A percentile compares a stretch with the other conserved stretches of the same genome.
Conservation (phyloP, 1,140 invertebrate species). For the Drosophila melanogaster region DNA sequence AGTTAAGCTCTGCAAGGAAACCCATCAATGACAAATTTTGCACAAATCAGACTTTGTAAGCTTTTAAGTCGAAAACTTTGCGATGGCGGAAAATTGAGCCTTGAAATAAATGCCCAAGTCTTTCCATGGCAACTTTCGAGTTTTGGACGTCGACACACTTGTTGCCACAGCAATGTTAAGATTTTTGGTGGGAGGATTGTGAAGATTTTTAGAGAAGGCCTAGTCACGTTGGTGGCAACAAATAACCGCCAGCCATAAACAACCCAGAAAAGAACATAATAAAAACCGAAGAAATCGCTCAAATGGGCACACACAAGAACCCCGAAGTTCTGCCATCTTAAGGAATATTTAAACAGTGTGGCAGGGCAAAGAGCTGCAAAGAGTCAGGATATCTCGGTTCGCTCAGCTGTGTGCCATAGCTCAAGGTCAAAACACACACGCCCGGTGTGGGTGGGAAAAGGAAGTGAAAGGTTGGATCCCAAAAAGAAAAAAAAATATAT, state of each 20-base stretch:
- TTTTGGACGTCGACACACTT: slow-evolving; percentile 47
- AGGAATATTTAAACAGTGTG: slow-evolving; percentile 76
- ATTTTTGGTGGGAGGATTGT: not conserved
- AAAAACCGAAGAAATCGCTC: slow-evolving; percentile 44
- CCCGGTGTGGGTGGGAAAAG: not conserved
- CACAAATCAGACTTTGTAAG: slow-evolving; percentile 37
- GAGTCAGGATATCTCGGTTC: slow-evolving; percentile 16
- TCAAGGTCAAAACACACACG: slow-evolving; percentile 65
- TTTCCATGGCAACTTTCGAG: slow-evolving; percentile 44
- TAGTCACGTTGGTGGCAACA: slow-evolving; percentile 75
- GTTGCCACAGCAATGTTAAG: slow-evolving; percentile 26
- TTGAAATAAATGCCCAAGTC: slow-evolving; percentile 25
- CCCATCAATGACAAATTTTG: slow-evolving; percentile 20
- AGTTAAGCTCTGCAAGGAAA: slow-evolving; percentile 12
- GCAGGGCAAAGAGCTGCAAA: slow-evolving; percentile 4
- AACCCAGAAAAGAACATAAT: slow-evolving; percentile 31
- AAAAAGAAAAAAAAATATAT: not conserved
- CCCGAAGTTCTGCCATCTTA: slow-evolving; percentile 35
- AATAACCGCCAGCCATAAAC: slow-evolving; percentile 63
- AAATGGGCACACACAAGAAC: slow-evolving; percentile 25
- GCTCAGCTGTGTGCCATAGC: slow-evolving; percentile 53
- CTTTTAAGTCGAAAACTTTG: slow-evolving; percentile 44
- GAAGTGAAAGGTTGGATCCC: slow-evolving; percentile 2
- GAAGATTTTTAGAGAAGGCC: not conserved
- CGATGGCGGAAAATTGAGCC: slow-evolving; percentile 8